These are phyloP conservation scores for Hirundichthys speculiger DNA, from an alignment of 2,113 vertebrate genomes.

Conservation along the genomic window DNA sequence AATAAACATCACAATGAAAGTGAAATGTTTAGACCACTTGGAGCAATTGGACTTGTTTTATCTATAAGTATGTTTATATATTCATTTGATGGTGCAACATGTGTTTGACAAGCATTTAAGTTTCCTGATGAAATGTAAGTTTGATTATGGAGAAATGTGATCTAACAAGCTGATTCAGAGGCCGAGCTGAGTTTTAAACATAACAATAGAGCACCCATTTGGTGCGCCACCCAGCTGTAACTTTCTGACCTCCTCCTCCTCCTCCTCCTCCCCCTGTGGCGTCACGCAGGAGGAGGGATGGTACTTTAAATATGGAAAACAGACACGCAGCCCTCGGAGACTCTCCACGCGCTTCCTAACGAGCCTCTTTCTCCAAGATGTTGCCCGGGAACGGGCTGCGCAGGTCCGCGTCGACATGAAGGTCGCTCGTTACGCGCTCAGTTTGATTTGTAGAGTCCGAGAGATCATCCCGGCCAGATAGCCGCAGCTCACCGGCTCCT, in stretches of 20 bases:
- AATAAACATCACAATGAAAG: background rate
- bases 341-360: slow-evolving; percentile 23
- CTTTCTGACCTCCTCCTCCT: slow-evolving; percentile 57
- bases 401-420: slow-evolving; percentile 39
- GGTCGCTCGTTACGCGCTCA: background rate
- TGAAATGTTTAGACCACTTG: too few relatives aligned
- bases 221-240: slow-evolving; percentile 29
- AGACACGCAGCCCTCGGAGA: slow-evolving; percentile 53
- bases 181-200: background rate
- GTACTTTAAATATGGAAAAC: slow-evolving; percentile 81
- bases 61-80: too few relatives aligned
- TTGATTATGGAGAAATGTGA: too few relatives aligned
- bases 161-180: background rate
- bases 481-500: background rate
- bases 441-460: slow-evolving; percentile 22
- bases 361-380: slow-evolving; percentile 21
- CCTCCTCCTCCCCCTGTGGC: slow-evolving; percentile 23
- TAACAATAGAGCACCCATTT: background rate
- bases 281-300: slow-evolving; percentile 80
- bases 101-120: too few relatives aligned
- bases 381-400: background rate
- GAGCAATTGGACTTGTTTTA: too few relatives aligned
- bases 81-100: too few relatives aligned
- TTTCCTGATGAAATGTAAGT: too few relatives aligned
- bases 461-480: slow-evolving; percentile 48